Evolutionary conservation across 2,888 invertebrate genomes (phyloP).

Genomic region (Scaptodrosophila latifasciaeformis): DNA sequence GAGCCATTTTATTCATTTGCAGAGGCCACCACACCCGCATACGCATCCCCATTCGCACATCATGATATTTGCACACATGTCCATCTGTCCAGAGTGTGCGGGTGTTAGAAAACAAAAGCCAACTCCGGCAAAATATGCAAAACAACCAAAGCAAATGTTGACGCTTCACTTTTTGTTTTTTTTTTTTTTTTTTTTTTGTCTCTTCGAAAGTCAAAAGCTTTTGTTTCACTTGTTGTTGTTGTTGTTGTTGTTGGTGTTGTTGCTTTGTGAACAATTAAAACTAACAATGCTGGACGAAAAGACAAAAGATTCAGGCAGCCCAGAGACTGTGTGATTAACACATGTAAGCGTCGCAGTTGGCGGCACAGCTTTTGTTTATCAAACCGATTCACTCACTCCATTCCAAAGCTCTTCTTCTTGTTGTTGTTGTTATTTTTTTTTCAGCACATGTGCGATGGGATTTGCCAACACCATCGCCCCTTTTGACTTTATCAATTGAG

Average conservation of each 20-base stretch:
- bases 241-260: slow-evolving; percentile 38
- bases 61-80: slow-evolving; percentile 55
- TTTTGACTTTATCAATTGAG: slow-evolving; percentile 73
- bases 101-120: slow-evolving; percentile 68
- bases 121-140: slow-evolving; percentile 52
- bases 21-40: too few relatives aligned
- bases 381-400: neutral
- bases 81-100: slow-evolving; percentile 25
- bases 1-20: slow-evolving; percentile 71
- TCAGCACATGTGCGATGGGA: too few relatives aligned
- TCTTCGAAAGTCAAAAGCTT: too few relatives aligned
- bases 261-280: slow-evolving; percentile 69
- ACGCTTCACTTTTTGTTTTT: slow-evolving; percentile 28
- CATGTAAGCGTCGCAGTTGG: slow-evolving; percentile 64
- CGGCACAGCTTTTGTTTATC: slow-evolving; percentile 8
- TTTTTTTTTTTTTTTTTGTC: slow-evolving; percentile 5
- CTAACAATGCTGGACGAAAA: slow-evolving; percentile 50
- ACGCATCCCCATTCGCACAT: slow-evolving; percentile 62
- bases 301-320: slow-evolving; percentile 48
- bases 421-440: too few relatives aligned
- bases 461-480: too few relatives aligned
- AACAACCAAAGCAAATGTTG: slow-evolving; percentile 57
- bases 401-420: too few relatives aligned
- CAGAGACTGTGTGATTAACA: slow-evolving; percentile 57
- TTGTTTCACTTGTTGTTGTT: slow-evolving; percentile 9